These are phyloP conservation scores for Zootermopsis nevadensis DNA, from an alignment of 2,888 invertebrate genomes.

Conservation along the genomic window DNA sequence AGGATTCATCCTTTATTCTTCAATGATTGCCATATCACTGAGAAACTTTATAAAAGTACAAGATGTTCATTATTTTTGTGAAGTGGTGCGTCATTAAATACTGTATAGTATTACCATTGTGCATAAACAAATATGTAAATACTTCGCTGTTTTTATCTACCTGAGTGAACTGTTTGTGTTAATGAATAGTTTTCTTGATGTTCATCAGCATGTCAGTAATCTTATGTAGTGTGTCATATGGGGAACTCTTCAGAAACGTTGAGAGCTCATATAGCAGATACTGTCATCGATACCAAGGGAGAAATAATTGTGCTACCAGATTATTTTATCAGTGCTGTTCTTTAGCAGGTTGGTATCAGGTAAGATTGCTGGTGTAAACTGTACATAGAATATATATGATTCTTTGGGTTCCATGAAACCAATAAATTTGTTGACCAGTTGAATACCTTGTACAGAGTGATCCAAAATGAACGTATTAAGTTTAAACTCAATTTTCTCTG, in stretches of 20 bases:
- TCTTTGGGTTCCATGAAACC: neutral
- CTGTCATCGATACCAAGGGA: neutral
- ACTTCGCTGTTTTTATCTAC: conserved; percentile 28
- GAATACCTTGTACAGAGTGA: no score
- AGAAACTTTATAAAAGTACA: conserved; percentile 10
- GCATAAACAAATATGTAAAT: conserved; percentile 15
- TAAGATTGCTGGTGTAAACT: neutral
- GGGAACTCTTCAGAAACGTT: neutral
- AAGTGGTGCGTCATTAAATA: conserved; percentile 4
- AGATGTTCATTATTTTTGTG: conserved; percentile 25
- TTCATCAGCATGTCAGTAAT: neutral
- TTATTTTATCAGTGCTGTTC: neutral
- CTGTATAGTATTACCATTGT: conserved; percentile 15
- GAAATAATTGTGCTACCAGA: neutral
- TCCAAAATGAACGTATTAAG: no score
- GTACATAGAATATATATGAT: neutral
- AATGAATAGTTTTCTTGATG: neutral
- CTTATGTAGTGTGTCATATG: neutral
- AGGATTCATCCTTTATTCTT: conserved; percentile 1
- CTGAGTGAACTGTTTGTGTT: conserved; percentile 15
- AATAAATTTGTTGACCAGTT: no score
- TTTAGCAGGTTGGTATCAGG: neutral
- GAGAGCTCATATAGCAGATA: neutral
- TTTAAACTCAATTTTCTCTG: no score
- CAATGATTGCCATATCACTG: conserved; percentile 28